Evolutionary conservation across 2,888 invertebrate species (phyloP), one percentile per base, ranked within the genome.

Genomic region (Athrips mouffetella): DNA sequence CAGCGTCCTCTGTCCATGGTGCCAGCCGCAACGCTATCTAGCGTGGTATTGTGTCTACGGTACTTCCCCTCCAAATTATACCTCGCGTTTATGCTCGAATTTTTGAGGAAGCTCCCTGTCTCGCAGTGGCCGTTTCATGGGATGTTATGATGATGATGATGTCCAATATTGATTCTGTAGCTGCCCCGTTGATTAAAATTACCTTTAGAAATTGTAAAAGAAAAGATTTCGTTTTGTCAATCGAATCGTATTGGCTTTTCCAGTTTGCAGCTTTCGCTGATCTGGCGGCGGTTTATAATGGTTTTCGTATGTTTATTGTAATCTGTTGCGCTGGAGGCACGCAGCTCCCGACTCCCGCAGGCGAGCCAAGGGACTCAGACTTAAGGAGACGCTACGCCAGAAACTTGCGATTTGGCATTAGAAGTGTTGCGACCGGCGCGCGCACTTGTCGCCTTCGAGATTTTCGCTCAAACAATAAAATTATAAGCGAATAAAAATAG

Each of bases 381-480:
- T 50, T 47, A 47, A n/a, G n/a, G n/a, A 52, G 62, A 64, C 62
- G 65, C 62, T 71, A 71, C 73, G 72, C 37, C 35, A 35, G 35
- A 74, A 69, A 67, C 69, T 68, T 65, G 64, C 63, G 60, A 59
- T 60, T 68, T 67, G 76, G 81, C 85, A 80, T 85, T 85, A 82
- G 73, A 70, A 66, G 79, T 75, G 71, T 61, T 65, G 70, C 74
- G 73, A 66, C 74, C 78, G 79, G 70, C 81, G 82, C 67, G 77
- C 73, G 73, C 73, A 76, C 81, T 81, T 81, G 87, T 86, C 87
- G 86, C 76, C 63, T 77, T 73, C 70, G 60, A 66, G 70, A 74
- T 76, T 86, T 83, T 82, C 73, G 80, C 73, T 76, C 70, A 82
- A 87, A 87, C 85, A 87, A 87, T 87, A 85, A 88, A 86, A 85